These are phyloP conservation scores for Tokudaia muenninki DNA, from an alignment of 2,797 vertebrate genomes.

Conservation along the genomic window DNA sequence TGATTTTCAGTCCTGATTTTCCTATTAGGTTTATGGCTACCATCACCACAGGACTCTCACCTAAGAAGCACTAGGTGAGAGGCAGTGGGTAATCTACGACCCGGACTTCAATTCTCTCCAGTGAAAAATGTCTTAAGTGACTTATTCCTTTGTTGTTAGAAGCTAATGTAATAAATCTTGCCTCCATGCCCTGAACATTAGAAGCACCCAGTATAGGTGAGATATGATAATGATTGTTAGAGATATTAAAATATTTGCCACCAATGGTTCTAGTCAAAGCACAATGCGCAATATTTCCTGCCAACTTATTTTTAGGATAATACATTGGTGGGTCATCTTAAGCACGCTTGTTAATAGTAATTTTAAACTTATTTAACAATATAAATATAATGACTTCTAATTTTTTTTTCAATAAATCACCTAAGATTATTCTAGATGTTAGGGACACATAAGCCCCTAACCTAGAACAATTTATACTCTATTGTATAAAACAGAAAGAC, in stretches of 20 bases:
- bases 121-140: not conserved
- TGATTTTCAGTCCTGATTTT: not conserved
- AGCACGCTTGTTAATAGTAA: not conserved
- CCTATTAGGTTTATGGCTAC: not conserved
- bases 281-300: not conserved
- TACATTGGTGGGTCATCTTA: not conserved
- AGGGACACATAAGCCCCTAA: not conserved
- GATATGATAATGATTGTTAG: not conserved
- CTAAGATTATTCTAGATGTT: not conserved
- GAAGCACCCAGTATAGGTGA: not conserved
- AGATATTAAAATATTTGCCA: not conserved
- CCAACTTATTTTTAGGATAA: not conserved
- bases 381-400: not conserved
- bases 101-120: not conserved
- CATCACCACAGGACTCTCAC: not conserved
- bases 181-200: not conserved
- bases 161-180: not conserved
- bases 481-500: not conserved
- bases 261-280: not conserved
- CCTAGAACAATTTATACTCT: not conserved
- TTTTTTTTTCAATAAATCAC: not conserved
- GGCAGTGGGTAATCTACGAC: not conserved
- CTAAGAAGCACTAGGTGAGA: not conserved
- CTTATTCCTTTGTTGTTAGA: conserved; percentile 8
- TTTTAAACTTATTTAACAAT: not conserved